Percentiles rank a stretch among this genome's conserved stretches.
Evolutionary conservation across 2,888 invertebrate species (phyloP).

Genomic region (Drosophila suboccidentalis): DNA sequence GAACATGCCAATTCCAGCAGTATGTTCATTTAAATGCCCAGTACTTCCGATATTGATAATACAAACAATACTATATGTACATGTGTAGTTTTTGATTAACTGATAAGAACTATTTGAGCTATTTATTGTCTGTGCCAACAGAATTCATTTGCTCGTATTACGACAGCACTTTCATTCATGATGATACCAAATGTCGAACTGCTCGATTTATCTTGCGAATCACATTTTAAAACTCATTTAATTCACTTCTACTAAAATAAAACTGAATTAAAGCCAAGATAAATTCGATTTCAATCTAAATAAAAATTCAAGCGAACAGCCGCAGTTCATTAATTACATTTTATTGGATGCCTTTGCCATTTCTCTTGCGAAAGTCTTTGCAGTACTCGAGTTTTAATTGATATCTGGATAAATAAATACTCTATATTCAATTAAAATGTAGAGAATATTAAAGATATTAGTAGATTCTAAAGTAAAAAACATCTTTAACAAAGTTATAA

Average conservation of each 20-base stretch:
- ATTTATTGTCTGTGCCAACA: conserved; percentile 1
- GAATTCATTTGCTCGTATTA: conserved; percentile 12
- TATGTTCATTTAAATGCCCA: conserved; percentile 23
- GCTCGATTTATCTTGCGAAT: conserved; percentile 9
- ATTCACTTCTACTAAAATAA: not conserved
- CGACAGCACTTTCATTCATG: conserved; percentile 8
- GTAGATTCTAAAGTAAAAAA: too few species aligned
- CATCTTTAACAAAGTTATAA: not conserved
- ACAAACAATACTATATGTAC: not conserved
- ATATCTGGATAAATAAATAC: not conserved
- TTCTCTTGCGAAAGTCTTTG: too few species aligned
- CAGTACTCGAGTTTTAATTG: conserved; percentile 10
- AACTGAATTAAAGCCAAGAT: conserved; percentile 2
- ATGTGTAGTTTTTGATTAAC: conserved; percentile 43
- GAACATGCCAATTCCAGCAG: conserved; percentile 39
- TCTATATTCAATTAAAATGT: not conserved
- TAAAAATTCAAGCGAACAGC: not conserved
- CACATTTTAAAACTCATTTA: conserved; percentile 14
- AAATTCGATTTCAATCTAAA: conserved; percentile 21
- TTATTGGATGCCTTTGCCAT: conserved; percentile 30
- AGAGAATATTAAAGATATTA: too few species aligned
- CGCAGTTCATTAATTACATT: conserved; percentile 22
- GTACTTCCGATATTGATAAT: conserved; percentile 50
- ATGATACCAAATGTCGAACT: not conserved
- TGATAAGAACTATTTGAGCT: conserved; percentile 19